phyloP scores from a whole-genome alignment of 2,888 invertebrate genomes.

The Leptarthrus brevirostris region DNA sequence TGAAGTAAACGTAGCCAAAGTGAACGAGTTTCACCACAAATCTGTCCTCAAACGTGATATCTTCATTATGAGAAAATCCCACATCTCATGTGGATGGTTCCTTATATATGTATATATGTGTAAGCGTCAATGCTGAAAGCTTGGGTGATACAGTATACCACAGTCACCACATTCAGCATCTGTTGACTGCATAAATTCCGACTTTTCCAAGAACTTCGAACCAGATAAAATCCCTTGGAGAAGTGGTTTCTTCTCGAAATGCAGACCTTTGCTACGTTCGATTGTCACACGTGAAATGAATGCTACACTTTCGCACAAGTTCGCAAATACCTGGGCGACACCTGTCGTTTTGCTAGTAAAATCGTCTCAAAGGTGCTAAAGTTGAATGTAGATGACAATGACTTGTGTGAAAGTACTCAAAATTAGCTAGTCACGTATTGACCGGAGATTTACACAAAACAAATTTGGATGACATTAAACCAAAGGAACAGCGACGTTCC shows the following conservation, averaged over 20 bases:
- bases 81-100: background rate
- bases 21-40: conserved; percentile 15
- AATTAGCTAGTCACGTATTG: conserved; percentile 29
- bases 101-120: background rate
- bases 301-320: background rate
- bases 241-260: conserved; percentile 24
- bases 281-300: background rate
- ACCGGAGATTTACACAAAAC: background rate
- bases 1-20: background rate
- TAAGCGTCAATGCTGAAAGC: background rate
- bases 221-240: conserved; percentile 16
- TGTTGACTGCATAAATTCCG: conserved; percentile 41
- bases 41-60: conserved; percentile 25
- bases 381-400: background rate
- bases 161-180: conserved; percentile 19
- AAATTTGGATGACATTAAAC: background rate
- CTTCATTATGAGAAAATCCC: conserved; percentile 32
- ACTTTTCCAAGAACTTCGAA: conserved; percentile 35
- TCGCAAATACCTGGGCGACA: conserved; percentile 13
- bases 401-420: background rate
- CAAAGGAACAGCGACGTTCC: background rate
- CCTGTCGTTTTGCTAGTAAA: background rate
- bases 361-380: background rate
- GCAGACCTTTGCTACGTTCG: background rate
- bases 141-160: background rate